Evolutionary conservation across 2,113 vertebrate species (phyloP).

Genomic region (Phoxinus phoxinus): DNA sequence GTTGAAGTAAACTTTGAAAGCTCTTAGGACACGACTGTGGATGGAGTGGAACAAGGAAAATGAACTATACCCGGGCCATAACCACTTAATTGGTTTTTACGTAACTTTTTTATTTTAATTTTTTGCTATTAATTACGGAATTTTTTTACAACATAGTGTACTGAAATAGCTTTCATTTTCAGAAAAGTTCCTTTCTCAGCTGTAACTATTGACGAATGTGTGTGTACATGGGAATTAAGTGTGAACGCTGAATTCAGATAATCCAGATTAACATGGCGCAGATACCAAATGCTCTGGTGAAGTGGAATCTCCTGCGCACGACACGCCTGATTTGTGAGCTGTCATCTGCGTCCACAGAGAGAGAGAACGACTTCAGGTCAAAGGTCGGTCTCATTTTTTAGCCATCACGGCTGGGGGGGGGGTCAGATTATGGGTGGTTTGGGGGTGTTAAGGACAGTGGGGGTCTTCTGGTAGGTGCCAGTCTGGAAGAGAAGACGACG

Average conservation of each 20-base stretch:
- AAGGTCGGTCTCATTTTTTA: constrained; percentile 73
- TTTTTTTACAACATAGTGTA: not conserved
- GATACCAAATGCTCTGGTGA: not conserved
- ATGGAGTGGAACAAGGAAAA: not conserved
- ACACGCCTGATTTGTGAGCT: constrained; percentile 33
- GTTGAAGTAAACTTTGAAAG: not conserved
- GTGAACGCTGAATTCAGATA: not conserved
- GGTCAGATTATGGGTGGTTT: constrained; percentile 68
- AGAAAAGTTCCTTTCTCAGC: not conserved
- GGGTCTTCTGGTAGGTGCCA: constrained; percentile 57
- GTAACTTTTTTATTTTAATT: not conserved
- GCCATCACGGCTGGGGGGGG: constrained; percentile 65
- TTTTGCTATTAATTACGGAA: not conserved
- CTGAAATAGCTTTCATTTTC: not conserved
- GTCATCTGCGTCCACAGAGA: constrained; percentile 21
- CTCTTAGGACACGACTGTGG: not conserved
- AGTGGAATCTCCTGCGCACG: constrained; percentile 25
- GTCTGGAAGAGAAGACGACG: constrained; percentile 33
- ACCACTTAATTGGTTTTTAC: not conserved
- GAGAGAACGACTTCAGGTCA: constrained; percentile 59
- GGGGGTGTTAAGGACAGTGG: constrained; percentile 52
- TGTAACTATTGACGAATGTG: not conserved
- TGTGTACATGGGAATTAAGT: not conserved
- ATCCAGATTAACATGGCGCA: not conserved
- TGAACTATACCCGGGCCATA: not conserved